Evolutionary conservation across 2,113 vertebrate species (phyloP).

Genomic region (Gopherus flavomarginatus): DNA sequence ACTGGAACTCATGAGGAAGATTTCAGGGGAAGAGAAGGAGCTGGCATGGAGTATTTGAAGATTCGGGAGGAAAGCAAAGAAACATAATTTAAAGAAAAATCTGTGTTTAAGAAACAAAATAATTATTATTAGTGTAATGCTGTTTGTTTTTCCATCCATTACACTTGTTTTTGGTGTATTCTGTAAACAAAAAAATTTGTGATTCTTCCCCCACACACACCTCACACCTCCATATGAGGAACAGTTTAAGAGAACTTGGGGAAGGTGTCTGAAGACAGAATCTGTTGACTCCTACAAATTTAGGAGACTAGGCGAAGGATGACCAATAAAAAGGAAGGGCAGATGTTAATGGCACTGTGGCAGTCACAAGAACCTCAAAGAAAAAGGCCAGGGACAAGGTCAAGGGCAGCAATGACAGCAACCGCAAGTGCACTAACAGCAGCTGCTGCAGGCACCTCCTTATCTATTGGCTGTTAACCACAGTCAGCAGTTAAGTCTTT

Average conservation of each 20-base stretch:
- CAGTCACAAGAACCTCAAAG: neutral
- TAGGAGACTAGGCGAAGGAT: neutral
- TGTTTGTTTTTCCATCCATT: neutral
- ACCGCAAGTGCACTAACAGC: neutral
- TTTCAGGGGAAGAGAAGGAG: neutral
- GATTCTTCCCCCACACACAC: neutral
- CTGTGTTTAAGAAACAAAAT: neutral
- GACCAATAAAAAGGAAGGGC: neutral
- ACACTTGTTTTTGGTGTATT: neutral
- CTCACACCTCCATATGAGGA: neutral
- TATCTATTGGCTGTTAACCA: constrained; percentile 14
- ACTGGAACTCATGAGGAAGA: neutral
- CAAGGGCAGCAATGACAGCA: neutral
- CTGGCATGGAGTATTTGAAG: neutral
- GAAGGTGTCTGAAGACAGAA: neutral
- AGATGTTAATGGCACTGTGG: neutral
- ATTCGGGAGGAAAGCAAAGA: neutral
- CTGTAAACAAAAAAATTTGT: neutral
- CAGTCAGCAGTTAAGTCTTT: constrained; percentile 44
- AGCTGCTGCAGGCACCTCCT: constrained; percentile 5
- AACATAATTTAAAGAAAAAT: neutral
- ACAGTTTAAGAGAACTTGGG: neutral
- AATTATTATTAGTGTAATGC: neutral
- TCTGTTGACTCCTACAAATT: neutral
- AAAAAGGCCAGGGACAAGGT: neutral